Evolutionary conservation across 2,113 vertebrate species (phyloP), one percentile per base, ranked within the genome.

Genomic region (Turdus rufiventris): DNA sequence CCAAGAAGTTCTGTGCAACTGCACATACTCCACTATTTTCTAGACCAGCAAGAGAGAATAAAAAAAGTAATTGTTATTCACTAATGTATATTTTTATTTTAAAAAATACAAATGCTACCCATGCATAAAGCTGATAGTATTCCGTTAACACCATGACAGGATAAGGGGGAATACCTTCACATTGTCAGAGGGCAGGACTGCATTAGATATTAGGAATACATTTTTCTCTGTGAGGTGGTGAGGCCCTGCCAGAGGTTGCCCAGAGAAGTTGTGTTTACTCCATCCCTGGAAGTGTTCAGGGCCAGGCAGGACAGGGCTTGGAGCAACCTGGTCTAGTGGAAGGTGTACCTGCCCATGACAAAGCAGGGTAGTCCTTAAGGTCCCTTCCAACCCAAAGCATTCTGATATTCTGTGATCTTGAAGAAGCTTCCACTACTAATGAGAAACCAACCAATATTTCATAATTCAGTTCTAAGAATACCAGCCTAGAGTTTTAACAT

Each of bases 281-380:
- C 47, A 61, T 4, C 25, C 26, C 66, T 72, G 18, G 6, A 8
- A 80, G 50, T 36, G 18, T 13, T 14, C 26, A 50, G 8, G 42
- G 9, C 31, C 58, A 36, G 58, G 36, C 0, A 50, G 29, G 31
- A 42, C 3, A 3, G 40, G 34, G 25, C 16, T 70, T 48, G 57
- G 26, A 56, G 25, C 31, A 42, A 6, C 0, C 50, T 57, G 58
- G 12, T 1, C 0, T 7, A 21, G 3, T 33, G 50, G 31, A 18
- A 88, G 26, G 31, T 16, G 10, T 19, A 34, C 34, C 31, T 63
- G 57, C 20, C 24, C 85, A 18, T 13, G 25, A 1, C 14, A 79
- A 36, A 40, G 6, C 10, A 18, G 8, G 18, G 10, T 15, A 43
- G 5, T 21, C 12, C 36, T 57, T 33, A 36, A 65, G 12, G 36